Base-by-base conservation (phyloP, 1,140 invertebrate species). In the Armadillidium nasatum region DNA sequence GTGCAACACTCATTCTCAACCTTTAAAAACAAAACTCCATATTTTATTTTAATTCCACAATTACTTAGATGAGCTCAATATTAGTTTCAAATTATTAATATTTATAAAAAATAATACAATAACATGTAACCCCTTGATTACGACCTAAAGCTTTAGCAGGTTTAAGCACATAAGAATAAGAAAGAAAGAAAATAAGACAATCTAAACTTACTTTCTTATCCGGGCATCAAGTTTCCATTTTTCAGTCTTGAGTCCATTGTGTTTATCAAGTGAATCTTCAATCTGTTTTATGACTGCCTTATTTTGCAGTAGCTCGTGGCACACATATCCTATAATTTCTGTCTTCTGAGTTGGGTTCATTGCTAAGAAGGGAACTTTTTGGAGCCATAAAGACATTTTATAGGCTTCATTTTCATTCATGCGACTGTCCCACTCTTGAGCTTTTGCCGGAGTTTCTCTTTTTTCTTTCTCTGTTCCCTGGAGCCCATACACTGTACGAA, bases 231-330 rank as follows among this genome's bases (percentile, higher is more conserved):
- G 85, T 21, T 93, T 87, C 85, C 93, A 94, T 78, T 92, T 88
- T 82, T 94, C 92, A 76, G 85, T 83, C 71, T 86, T 83, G 11
- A 87, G 82, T 15, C 84, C 85, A 76, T 84, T 84, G 77, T 88
- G 85, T 60, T 82, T 81, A 76, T 88, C 87, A 60, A 88, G 84
- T 74, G 84, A 87, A 69, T 83, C 84, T 69, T 88, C 87, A 33
- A 88, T 86, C 82, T 88, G 86, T 80, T 83, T 81, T 9, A 93
- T 87, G 79, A 97, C 91, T 60, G 92, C 89, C 86, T 95, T 95
- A 84, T 95, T 96, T 85, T 95, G 93, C 69, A 97, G 86, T 81
- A 98, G 87, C 86, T 98, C 95, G 86, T 98, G 94, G 85, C 95
- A 97, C 2, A 98, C 87, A 85, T 93, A 95, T 4, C 92, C 92